Conservation (phyloP, 2,113 vertebrate genomes). For the Hipposideros armiger region DNA sequence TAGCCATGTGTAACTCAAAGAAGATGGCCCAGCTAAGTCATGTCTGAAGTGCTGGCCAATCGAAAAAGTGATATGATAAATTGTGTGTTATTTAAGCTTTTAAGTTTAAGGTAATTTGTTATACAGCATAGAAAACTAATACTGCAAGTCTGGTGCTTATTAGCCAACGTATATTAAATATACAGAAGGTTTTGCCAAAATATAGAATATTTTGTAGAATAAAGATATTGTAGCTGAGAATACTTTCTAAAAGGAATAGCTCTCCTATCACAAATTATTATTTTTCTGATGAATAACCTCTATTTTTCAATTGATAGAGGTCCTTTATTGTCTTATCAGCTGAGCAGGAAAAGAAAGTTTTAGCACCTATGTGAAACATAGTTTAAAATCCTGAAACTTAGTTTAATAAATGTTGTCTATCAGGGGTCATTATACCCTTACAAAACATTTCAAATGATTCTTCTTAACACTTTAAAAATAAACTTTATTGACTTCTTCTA, state of each 20-base stretch:
- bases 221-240: neutral
- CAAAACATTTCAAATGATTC: neutral
- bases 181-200: neutral
- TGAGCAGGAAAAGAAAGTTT: neutral
- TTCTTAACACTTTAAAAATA: neutral
- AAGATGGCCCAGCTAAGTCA: neutral
- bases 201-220: neutral
- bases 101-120: neutral
- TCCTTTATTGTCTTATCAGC: neutral
- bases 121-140: neutral
- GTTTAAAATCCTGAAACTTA: neutral
- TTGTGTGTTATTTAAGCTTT: neutral
- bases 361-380: neutral
- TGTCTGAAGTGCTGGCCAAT: neutral
- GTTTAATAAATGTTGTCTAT: conserved; percentile 4
- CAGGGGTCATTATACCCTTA: neutral
- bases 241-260: neutral
- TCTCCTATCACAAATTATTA: neutral
- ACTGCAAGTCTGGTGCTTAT: neutral
- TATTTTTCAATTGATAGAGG: neutral
- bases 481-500: neutral
- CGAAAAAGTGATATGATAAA: neutral
- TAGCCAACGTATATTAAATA: neutral
- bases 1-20: neutral
- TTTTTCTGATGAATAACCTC: neutral